Evolutionary conservation across 2,113 vertebrate genomes (phyloP), one percentile per base, ranked within the genome.

Genomic region (Nothobranchius kuhntae): DNA sequence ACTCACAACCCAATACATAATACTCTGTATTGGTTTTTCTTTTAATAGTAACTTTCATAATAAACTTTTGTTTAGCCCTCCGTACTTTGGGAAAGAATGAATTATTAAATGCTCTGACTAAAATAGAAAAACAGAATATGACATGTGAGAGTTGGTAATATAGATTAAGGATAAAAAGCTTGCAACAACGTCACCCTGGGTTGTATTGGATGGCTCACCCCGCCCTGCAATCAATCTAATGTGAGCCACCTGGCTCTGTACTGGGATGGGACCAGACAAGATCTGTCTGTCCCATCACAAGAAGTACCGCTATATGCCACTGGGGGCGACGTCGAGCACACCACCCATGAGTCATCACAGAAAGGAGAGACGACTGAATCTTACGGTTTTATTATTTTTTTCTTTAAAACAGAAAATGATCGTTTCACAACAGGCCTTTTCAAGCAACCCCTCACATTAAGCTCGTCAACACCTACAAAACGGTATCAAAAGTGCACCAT

Each of bases 401-500:
- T 93, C 91, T 94, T 94, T 94, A 94, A 93, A 94, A 94, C 93
- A 94, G 92, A 93, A 94, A 94, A 94, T 90, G 78, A 91, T 92
- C 81, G 92, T 89, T 93, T 91, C 86, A 93, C 93, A 93, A 93
- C 91, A 92, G 91, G 92, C 91, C 89, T 83, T 91, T 82, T 91
- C 91, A 92, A 92, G 92, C 92, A 93, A 93, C 90, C 91, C 92
- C 92, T 92, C 89, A 93, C 92, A 91, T 91, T 89, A 89, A 90
- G 92, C 92, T 91, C 87, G 87, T 92, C 91, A 92, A 93, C 93
- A 93, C 92, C 92, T 94, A 94, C 91, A 94, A 94, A 94, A 94
- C 93, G 82, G 93, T 94, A 94, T 94, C 93, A 94, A 94, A 94
- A 94, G 93, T 94, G 93, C 93, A 94, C 93, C 93, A 92, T 94